Conservation (phyloP, 2,113 vertebrate genomes). For the Rhinoptilus africanus region DNA sequence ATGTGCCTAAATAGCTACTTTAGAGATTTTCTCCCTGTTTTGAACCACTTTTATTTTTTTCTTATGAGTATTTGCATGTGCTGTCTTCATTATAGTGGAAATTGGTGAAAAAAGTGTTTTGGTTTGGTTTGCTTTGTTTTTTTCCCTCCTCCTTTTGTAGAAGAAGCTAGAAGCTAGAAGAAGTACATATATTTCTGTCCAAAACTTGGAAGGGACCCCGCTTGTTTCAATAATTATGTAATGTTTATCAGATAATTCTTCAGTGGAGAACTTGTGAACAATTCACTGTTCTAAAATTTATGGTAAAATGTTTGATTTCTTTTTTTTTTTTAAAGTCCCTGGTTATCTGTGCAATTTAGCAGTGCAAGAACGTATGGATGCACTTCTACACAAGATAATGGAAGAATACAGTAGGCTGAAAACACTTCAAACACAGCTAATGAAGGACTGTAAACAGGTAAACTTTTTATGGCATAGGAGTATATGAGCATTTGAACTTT, state of each 20-base stretch:
- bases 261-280: not conserved
- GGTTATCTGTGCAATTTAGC: constrained; percentile 62
- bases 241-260: not conserved
- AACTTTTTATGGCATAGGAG: not conserved
- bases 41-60: not conserved
- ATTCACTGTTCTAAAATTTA: not conserved
- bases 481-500: not conserved
- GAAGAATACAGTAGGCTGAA: constrained; percentile 77
- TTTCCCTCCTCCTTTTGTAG: not conserved
- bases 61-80: not conserved
- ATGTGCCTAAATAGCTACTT: not conserved
- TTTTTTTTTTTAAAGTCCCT: not conserved
- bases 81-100: not conserved
- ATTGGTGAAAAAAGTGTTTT: not conserved
- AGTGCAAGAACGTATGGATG: constrained; percentile 74
- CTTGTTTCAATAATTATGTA: not conserved
- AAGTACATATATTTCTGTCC: not conserved
- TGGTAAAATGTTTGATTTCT: not conserved
- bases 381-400: constrained; percentile 74
- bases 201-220: not conserved
- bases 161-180: not conserved
- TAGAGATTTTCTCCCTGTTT: not conserved
- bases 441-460: constrained; percentile 74
- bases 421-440: constrained; percentile 72
- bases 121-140: not conserved